These are phyloP conservation scores for Lerista edwardsae DNA, from an alignment of 2,797 vertebrate species.

Conservation along the genomic window DNA sequence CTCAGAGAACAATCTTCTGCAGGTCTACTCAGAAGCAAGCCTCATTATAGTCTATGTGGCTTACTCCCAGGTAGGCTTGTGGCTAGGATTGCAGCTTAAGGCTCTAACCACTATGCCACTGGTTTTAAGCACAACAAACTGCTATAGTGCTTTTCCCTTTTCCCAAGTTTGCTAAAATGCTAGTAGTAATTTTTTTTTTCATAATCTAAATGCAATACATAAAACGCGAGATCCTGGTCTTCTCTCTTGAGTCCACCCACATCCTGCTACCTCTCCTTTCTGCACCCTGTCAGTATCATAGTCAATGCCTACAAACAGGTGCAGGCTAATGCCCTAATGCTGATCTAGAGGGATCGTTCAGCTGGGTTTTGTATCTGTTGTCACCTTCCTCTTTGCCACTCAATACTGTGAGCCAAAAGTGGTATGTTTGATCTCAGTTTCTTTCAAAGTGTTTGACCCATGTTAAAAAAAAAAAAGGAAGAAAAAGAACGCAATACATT, in stretches of 20 bases:
- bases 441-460: constrained; percentile 30
- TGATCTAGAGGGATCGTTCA: constrained; percentile 46
- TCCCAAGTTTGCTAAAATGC: neutral
- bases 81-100: no score
- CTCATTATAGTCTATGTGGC: no score
- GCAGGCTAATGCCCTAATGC: constrained; percentile 30
- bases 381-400: constrained; percentile 53
- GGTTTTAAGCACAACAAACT: neutral
- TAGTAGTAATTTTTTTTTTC: neutral
- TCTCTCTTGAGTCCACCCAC: constrained; percentile 21
- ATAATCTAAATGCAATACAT: constrained; percentile 45
- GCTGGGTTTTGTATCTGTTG: constrained; percentile 68
- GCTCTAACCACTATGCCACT: neutral
- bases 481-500: neutral
- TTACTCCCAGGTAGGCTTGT: no score
- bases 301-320: constrained; percentile 70
- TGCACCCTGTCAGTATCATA: constrained; percentile 67
- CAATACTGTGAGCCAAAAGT: constrained; percentile 32
- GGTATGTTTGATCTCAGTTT: constrained; percentile 36
- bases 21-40: no score
- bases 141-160: neutral
- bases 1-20: neutral
- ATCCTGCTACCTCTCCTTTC: constrained; percentile 68
- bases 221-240: neutral
- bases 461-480: neutral